Evolutionary conservation across 2,888 invertebrate species (phyloP).

Genomic region (Agrotis exclamationis): DNA sequence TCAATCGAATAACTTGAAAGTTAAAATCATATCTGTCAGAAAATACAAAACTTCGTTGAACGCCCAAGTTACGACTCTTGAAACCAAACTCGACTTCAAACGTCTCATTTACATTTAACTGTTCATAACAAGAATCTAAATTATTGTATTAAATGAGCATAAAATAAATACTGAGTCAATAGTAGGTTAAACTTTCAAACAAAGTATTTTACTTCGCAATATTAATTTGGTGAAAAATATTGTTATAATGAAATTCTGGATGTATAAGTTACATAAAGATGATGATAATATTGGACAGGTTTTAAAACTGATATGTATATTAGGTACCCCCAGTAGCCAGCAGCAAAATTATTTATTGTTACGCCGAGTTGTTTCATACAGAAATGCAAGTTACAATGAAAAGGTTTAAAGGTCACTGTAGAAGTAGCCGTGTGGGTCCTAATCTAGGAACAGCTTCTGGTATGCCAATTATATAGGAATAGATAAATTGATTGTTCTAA

Average conservation of each 20-base stretch:
- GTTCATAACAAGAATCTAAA: slow-evolving; percentile 22
- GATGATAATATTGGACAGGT: no score
- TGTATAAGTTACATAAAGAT: no score
- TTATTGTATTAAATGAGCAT: slow-evolving; percentile 40
- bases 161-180: slow-evolving; percentile 30
- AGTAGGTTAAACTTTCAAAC: neutral
- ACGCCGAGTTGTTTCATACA: no score
- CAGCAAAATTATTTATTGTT: no score
- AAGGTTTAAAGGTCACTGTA: no score
- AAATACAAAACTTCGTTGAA: slow-evolving; percentile 31
- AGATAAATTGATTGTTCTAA: no score
- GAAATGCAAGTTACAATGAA: no score
- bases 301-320: no score
- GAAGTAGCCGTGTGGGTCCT: no score
- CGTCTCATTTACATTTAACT: slow-evolving; percentile 47
- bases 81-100: slow-evolving; percentile 29
- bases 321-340: no score
- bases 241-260: neutral
- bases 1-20: slow-evolving; percentile 7
- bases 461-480: no score
- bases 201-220: neutral
- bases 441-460: no score
- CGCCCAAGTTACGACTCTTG: neutral
- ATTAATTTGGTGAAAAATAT: neutral
- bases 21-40: slow-evolving; percentile 23